Base-by-base conservation (phyloP, 1,140 invertebrate species). In the Zaprionus capensis region DNA sequence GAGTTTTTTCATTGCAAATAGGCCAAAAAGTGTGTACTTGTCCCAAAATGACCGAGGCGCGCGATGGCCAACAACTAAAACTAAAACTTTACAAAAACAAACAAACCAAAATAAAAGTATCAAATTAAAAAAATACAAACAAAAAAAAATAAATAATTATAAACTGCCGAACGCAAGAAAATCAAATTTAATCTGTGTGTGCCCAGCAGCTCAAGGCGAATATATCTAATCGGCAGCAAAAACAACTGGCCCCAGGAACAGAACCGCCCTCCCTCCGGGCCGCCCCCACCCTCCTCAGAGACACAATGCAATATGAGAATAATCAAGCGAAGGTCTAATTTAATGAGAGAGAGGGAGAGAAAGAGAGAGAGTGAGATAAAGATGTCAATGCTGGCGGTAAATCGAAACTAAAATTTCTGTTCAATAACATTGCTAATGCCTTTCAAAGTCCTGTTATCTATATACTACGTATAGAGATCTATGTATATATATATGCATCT, bases 11-110 rank as follows among this genome's bases (percentile, higher is more conserved):
- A 73, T 92, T 92, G 90, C 90, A 92, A 92, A 92, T 92, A 92
- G 91, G 91, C 91, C 91, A 91, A 91, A 92, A 92, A 92, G 91
- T 92, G 91, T 92, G 91, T 92, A 92, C 91, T 91, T 92, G 91
- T 92, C 91, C 91, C 91, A 76, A 76, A 76, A 92, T 81, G 91
- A 92, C 91, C 91, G 91, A 92, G 92, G 91, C 91, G 91, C 91
- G 91, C 91, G 91, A 92, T 92, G 91, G 91, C 91, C 91, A 92
- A 80, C 84, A 91, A 91, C 91, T 85, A 92, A 82, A 92, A 87
- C 82, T 83, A 91, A 91, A 82, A 91, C 68, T 91, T 81, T 77
- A 91, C 82, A 80, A 71, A 59, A 80, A 84, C 74, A 80, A 85
- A 64, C 49, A 56, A 56, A 56, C 22, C 12, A 72, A 87, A 70